Percentiles rank a stretch among this genome's conserved stretches.
phyloP scores from a whole-genome alignment of 2,888 invertebrate genomes.

The Perdita meconis region DNA sequence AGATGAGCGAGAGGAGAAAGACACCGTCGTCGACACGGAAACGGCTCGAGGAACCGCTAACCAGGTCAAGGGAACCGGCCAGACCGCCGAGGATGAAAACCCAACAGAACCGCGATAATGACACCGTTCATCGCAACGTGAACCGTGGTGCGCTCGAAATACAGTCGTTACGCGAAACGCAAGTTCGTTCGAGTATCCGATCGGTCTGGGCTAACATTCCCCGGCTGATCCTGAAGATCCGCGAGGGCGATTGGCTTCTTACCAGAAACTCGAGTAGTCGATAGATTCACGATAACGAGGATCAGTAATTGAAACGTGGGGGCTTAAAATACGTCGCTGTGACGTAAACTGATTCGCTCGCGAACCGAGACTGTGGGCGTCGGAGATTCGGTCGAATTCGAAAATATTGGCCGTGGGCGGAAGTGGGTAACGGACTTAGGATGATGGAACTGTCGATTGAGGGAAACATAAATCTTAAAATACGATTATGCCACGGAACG shows the following conservation, averaged over 20 bases:
- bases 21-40: constrained; percentile 61
- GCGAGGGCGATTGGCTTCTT: constrained; percentile 18
- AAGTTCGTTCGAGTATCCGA: constrained; percentile 1
- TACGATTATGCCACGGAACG: constrained; percentile 19
- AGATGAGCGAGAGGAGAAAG: constrained; percentile 75
- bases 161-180: not conserved
- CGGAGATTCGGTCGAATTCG: constrained; percentile 20
- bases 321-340: constrained; percentile 9
- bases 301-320: constrained; percentile 10
- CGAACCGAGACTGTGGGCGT: not conserved
- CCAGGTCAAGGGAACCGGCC: constrained; percentile 64
- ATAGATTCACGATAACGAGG: constrained; percentile 17
- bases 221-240: constrained; percentile 2
- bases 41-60: constrained; percentile 58
- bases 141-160: constrained; percentile 57
- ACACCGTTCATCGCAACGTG: constrained; percentile 58
- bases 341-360: constrained; percentile 15
- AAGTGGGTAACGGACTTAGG: constrained; percentile 34
- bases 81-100: constrained; percentile 66
- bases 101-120: constrained; percentile 61
- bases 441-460: constrained; percentile 18
- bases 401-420: constrained; percentile 1
- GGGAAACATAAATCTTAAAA: constrained; percentile 6
- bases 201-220: not conserved
- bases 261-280: constrained; percentile 21